phyloP scores from a whole-genome alignment of 30 jellyfish, hydroid and myxozoan genomes.

The Chrysaora quinquecirrha region DNA sequence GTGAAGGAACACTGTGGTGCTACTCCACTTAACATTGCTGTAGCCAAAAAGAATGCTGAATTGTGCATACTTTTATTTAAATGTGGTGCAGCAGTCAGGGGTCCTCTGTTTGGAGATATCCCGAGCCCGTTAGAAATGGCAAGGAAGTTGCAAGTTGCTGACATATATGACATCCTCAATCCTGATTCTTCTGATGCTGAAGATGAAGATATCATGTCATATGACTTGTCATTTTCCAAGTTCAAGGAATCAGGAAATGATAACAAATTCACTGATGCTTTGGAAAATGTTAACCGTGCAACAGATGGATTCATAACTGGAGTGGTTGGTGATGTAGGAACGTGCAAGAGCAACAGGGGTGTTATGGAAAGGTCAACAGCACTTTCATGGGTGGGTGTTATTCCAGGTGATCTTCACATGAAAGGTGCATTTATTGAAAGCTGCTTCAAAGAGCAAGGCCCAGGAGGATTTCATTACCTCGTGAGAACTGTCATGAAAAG shows the following conservation, averaged over 20 bases:
- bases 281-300: constrained; percentile 4
- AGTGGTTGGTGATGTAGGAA: constrained; percentile 23
- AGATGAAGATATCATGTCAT: constrained; percentile 14
- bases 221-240: constrained; percentile 6
- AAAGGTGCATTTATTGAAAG: constrained; percentile 10
- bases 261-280: not conserved
- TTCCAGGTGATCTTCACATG: constrained; percentile 18
- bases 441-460: constrained; percentile 26
- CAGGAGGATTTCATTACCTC: constrained; percentile 9
- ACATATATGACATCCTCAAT: constrained; percentile 15
- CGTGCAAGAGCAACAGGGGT: constrained; percentile 9
- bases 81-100: constrained; percentile 14
- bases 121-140: constrained; percentile 18
- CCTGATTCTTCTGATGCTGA: constrained; percentile 21
- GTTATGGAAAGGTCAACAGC: constrained; percentile 9
- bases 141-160: constrained; percentile 5
- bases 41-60: constrained; percentile 2
- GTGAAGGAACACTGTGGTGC: constrained; percentile 4
- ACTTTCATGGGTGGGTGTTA: constrained; percentile 18
- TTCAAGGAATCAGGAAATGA: not conserved
- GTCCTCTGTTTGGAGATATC: constrained; percentile 16
- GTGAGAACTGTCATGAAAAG: constrained; percentile 11
- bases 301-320: constrained; percentile 9
- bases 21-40: constrained; percentile 19
- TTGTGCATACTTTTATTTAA: constrained; percentile 3